Evolutionary conservation across 1,140 invertebrate species (phyloP).

Genomic region (Dermatophagoides farinae): DNA sequence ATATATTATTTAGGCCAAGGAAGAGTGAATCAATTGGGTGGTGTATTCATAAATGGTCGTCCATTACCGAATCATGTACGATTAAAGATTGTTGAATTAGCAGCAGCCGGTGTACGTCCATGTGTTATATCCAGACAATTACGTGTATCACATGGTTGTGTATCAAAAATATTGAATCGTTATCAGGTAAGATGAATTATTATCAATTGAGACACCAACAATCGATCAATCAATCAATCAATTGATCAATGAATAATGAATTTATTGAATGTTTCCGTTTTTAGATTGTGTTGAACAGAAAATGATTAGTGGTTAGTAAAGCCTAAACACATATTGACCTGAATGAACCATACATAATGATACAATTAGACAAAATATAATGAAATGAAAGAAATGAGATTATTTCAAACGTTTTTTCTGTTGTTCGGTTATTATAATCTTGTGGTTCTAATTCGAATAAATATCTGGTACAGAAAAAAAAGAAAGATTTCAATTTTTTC

Average conservation of each 20-base stretch:
- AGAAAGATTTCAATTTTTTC: no score
- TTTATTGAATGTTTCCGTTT: background rate
- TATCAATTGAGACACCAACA: background rate
- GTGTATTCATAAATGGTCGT: conserved; percentile 31
- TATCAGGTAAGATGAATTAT: conserved; percentile 12
- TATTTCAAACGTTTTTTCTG: no score
- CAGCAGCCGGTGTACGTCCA: conserved; percentile 27
- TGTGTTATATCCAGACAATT: conserved; percentile 29
- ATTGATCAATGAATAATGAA: background rate
- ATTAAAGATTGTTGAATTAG: conserved; percentile 29
- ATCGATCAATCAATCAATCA: background rate
- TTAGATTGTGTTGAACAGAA: background rate
- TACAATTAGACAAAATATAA: no score
- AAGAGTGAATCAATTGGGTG: conserved; percentile 28
- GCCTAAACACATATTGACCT: no score
- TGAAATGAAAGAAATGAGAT: no score
- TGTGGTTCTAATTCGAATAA: no score
- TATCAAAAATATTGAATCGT: conserved; percentile 30
- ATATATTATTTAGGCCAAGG: conserved; percentile 21
- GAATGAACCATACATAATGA: no score
- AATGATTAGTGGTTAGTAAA: no score
- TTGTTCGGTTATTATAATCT: no score
- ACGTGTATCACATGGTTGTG: conserved; percentile 29
- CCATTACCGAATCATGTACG: conserved; percentile 29
- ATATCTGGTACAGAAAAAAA: no score